Evolutionary conservation across 2,888 invertebrate genomes (phyloP), one percentile per base, ranked within the genome.

Genomic region (Petrolisthes cinctipes): DNA sequence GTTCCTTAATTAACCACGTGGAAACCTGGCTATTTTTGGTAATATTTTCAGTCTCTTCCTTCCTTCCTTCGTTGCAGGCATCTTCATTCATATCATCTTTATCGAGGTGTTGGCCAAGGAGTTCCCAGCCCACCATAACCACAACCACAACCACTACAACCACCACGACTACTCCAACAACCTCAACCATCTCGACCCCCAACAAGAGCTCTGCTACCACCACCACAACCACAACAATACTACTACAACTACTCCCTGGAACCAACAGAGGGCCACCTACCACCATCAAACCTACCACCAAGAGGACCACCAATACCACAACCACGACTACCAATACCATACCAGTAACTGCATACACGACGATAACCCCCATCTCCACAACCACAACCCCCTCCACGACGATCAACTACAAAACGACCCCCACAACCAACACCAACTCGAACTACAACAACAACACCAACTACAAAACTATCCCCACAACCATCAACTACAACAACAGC

Each of bases 81-180:
- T 90, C 78, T 90, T 90, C 76, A 66, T 90, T 23, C 90, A 90
- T 68, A 89, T 90, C 6, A 90, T 90, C 56, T 90, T 90, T 84
- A 89, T 90, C 51, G 90, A 90, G 79, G 85, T 90, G 53, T 68
- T 90, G 56, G 86, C 90, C 17, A 89, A 90, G 79, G 90, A 90
- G 56, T 90, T 90, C 82, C 87, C 89, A 4, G 82, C 68, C 20
- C 85, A 85, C 56, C 84, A 85, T 53, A 85, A 88, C 82, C 80
- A 83, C 66, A 78, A 73, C 66, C 78, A 79, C 57, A 78, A 86
- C 20, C 54, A 79, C 56, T n/a, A 83, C 4, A 6, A 80, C 80
- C 14, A 71, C 66, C 61, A 81, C 20, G 71, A 71, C 71, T 11
- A 71, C 71, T 20, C 71, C 71, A 11, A 54, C 56, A 54, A 54